Evolutionary conservation across 2,797 vertebrate genomes (phyloP).

Genomic region (Gymnothorax javanicus): DNA sequence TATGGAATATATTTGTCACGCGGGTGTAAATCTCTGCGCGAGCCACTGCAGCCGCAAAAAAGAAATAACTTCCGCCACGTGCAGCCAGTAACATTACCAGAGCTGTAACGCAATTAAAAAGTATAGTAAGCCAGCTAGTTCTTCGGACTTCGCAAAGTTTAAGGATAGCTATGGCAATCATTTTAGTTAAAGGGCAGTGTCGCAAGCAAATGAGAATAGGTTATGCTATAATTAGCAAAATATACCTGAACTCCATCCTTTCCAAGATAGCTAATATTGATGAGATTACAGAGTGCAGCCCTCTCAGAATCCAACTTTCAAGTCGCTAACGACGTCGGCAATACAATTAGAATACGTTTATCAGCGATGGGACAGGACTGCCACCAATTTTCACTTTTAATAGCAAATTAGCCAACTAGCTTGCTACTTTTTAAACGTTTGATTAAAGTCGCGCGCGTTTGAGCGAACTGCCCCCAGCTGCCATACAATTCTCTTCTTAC

Average conservation of each 20-base stretch:
- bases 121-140: background rate
- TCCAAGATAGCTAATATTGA: background rate
- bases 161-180: background rate
- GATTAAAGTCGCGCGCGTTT: background rate
- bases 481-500: constrained; percentile 5
- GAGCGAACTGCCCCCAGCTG: background rate
- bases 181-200: background rate
- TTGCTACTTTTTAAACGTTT: background rate
- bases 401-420: background rate
- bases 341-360: too few relatives aligned
- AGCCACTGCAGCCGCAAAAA: background rate
- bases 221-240: background rate
- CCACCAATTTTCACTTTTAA: background rate
- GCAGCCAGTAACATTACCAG: background rate
- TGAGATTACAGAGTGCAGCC: background rate
- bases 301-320: too few relatives aligned
- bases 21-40: background rate
- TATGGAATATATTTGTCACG: background rate
- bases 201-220: background rate
- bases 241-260: background rate
- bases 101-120: background rate
- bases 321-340: too few relatives aligned
- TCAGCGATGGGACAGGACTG: too few relatives aligned
- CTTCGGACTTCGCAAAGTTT: background rate
- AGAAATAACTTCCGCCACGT: background rate